These are phyloP conservation scores for Ramazzottius varieornatus DNA, from an alignment of 2,888 invertebrate species.

Conservation along the genomic window DNA sequence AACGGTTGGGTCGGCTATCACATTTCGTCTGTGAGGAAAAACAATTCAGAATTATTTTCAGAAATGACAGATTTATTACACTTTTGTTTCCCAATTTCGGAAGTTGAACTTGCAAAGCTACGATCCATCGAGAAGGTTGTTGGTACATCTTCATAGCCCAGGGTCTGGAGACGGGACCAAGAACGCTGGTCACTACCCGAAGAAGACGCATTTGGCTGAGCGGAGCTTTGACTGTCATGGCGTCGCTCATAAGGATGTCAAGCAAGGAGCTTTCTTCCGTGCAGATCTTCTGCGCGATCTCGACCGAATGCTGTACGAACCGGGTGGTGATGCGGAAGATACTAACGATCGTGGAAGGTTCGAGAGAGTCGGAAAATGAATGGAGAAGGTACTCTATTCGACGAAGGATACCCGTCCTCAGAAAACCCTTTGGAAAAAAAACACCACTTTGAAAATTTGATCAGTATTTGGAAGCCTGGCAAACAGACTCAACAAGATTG, in stretches of 20 bases:
- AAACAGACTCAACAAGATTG: too few relatives aligned
- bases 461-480: too few relatives aligned
- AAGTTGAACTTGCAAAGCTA: too few relatives aligned
- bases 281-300: neutral
- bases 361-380: neutral
- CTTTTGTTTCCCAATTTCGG: too few relatives aligned
- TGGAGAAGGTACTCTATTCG: neutral
- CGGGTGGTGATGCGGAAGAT: neutral
- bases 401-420: neutral
- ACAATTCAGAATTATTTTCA: too few relatives aligned
- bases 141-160: neutral
- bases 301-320: neutral
- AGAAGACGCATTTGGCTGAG: neutral
- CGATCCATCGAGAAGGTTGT: neutral
- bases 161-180: neutral
- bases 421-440: neutral
- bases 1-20: neutral
- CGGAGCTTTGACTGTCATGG: neutral
- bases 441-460: too few relatives aligned
- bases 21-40: neutral
- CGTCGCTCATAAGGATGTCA: neutral
- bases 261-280: neutral
- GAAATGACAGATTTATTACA: too few relatives aligned
- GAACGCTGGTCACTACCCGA: neutral
- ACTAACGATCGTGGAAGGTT: neutral